These are phyloP conservation scores for Nestor notabilis DNA, from an alignment of 2,113 vertebrate genomes.

Conservation along the genomic window DNA sequence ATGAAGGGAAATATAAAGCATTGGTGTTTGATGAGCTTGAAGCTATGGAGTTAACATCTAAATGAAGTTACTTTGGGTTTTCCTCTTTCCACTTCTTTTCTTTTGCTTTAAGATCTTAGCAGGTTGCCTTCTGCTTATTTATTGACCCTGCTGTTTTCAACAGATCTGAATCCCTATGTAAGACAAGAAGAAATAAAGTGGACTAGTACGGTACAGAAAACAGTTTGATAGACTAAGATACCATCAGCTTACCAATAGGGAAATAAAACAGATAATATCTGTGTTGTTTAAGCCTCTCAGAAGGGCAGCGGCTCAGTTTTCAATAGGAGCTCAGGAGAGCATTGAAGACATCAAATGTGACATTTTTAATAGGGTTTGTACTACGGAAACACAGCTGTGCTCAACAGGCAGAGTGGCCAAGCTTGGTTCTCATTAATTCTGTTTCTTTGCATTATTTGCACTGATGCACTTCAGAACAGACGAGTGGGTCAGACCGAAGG, in stretches of 20 bases:
- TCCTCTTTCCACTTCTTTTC: background rate
- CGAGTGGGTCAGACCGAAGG: background rate
- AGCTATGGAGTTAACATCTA: background rate
- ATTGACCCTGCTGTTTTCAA: background rate
- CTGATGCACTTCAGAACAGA: rapidly evolving
- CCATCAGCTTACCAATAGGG: background rate
- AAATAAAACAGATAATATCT: conserved; percentile 10
- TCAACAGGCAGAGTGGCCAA: background rate
- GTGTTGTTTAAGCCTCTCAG: background rate
- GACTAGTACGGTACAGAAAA: background rate
- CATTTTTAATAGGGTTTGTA: conserved; percentile 23
- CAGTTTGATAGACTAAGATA: background rate
- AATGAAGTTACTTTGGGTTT: background rate
- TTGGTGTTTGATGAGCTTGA: background rate
- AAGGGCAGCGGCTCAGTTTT: conserved; percentile 11
- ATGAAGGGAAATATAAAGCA: background rate
- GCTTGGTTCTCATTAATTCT: conserved; percentile 1
- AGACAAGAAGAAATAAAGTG: background rate
- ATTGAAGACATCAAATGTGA: conserved; percentile 34
- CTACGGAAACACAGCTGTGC: conserved; percentile 12
- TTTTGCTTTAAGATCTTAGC: conserved; percentile 7
- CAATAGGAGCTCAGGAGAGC: background rate
- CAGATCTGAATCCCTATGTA: background rate
- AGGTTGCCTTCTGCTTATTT: conserved; percentile 5
- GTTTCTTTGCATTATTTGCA: background rate